These are phyloP conservation scores for Dendrocincla fuliginosa DNA, from an alignment of 2,797 vertebrate genomes.

Conservation along the genomic window DNA sequence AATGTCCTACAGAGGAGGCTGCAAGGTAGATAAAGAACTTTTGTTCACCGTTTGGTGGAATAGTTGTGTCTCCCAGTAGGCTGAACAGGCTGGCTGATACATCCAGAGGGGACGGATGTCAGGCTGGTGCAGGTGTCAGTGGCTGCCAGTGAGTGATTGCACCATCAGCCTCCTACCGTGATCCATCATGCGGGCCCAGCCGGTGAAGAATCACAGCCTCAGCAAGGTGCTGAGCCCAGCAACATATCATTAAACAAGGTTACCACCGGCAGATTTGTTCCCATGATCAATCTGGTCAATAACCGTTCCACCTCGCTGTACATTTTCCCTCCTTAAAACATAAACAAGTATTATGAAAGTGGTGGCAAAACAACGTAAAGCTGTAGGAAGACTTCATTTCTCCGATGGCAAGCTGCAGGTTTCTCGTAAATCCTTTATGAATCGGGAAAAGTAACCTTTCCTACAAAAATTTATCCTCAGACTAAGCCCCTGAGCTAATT, in stretches of 20 bases:
- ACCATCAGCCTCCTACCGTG: conserved; percentile 91
- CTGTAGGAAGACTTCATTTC: conserved; percentile 54
- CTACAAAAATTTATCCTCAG: conserved; percentile 37
- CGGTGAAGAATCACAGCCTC: conserved; percentile 83
- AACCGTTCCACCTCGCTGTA: conserved; percentile 77
- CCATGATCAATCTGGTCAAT: conserved; percentile 86
- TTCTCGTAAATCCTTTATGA: conserved; percentile 60
- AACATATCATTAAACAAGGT: conserved; percentile 93
- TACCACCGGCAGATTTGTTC: conserved; percentile 85
- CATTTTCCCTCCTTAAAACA: conserved; percentile 52
- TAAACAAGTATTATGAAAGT: conserved; percentile 72
- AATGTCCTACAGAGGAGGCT: conserved; percentile 37
- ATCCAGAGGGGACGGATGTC: conserved; percentile 86
- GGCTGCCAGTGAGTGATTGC: conserved; percentile 91
- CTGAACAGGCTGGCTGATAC: conserved; percentile 78
- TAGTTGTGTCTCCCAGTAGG: conserved; percentile 79
- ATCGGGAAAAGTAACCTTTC: conserved; percentile 66
- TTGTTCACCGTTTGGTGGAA: conserved; percentile 75
- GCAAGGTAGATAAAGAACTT: conserved; percentile 50
- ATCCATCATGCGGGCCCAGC: conserved; percentile 93
- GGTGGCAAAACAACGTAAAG: conserved; percentile 56
- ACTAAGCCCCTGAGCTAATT: conserved; percentile 65
- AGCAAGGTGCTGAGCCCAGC: conserved; percentile 85
- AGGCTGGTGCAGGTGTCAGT: conserved; percentile 88
- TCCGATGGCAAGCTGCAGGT: conserved; percentile 28